Evolutionary conservation across 2,797 vertebrate species (phyloP), one percentile per base, ranked within the genome.

Genomic region (Neopelma chrysocephalum): DNA sequence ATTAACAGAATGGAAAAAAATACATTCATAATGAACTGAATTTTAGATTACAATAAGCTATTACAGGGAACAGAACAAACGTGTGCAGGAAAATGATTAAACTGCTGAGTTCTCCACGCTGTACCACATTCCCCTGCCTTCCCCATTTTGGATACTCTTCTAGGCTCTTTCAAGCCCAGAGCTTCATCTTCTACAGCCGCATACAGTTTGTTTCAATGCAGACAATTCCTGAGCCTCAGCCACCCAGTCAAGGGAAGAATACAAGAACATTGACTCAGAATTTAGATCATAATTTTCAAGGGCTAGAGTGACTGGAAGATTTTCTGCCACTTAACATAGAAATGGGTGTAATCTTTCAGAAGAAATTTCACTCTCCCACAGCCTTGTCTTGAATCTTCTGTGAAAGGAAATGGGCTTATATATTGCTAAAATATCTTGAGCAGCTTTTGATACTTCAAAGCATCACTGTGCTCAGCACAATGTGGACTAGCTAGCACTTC

Each of bases 311-410:
- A 87, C 27, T 86, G 87, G 42, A 85, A 93, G 84, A 91, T 84
- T 91, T 92, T 83, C 81, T 1, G 8, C 69, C 89, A 95, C 90
- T 95, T 93, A 79, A 89, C 90, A 85, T 83, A 96, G 94, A 77
- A 93, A 94, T 89, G 78, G 25, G 66, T 94, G 78, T 81, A 94
- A 88, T 93, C 93, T 94, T 96, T 76, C 93, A 96, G 90, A 86
- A 90, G 82, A 96, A 92, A 90, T 82, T 70, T 50, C 71, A 75
- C 65, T 89, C 60, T 92, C 83, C 83, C 57, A 42, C 79, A 83
- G 70, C 57, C 57, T 82, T 62, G n/a, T 77, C 73, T 89, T 86
- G 84, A 96, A 75, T 94, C 43, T 78, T 36, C 80, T 12, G 15
- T 86, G 73, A 82, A 88, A 83, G 87, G 66, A 93, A 93, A 95